phyloP scores from a whole-genome alignment of 2,113 vertebrate genomes.

The Protobothrops flavoviridis region DNA sequence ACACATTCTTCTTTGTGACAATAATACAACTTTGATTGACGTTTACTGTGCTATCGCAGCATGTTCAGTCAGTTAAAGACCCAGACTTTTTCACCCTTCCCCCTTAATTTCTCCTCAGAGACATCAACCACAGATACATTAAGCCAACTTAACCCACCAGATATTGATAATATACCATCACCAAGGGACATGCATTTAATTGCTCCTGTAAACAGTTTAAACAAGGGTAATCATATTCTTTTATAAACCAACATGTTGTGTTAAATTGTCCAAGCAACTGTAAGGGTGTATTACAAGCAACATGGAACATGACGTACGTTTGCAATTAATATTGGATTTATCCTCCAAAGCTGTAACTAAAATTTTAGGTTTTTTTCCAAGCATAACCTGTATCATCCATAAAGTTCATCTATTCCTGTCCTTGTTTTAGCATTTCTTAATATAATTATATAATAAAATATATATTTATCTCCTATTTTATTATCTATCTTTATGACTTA shows the following conservation, averaged over 20 bases:
- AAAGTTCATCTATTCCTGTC: background rate
- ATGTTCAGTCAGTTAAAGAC: background rate
- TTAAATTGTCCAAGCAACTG: background rate
- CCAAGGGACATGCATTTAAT: background rate
- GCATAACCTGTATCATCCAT: background rate
- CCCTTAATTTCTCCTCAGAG: background rate
- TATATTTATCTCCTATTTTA: background rate
- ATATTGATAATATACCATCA: background rate
- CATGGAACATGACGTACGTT: background rate
- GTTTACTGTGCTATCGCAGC: conserved; percentile 5
- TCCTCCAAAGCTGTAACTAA: background rate
- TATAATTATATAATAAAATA: background rate
- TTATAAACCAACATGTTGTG: background rate
- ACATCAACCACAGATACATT: background rate
- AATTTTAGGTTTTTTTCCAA: background rate
- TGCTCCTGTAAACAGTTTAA: background rate
- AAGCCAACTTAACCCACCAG: background rate
- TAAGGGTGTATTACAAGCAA: background rate
- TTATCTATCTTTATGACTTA: background rate
- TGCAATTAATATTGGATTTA: conserved; percentile 2
- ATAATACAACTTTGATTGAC: background rate
- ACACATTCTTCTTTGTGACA: background rate
- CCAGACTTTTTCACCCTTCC: background rate
- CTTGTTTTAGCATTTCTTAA: background rate
- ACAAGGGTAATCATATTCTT: background rate